Base-by-base conservation (phyloP, 2,888 invertebrate species). In the Brachypalpus laphriformis region DNA sequence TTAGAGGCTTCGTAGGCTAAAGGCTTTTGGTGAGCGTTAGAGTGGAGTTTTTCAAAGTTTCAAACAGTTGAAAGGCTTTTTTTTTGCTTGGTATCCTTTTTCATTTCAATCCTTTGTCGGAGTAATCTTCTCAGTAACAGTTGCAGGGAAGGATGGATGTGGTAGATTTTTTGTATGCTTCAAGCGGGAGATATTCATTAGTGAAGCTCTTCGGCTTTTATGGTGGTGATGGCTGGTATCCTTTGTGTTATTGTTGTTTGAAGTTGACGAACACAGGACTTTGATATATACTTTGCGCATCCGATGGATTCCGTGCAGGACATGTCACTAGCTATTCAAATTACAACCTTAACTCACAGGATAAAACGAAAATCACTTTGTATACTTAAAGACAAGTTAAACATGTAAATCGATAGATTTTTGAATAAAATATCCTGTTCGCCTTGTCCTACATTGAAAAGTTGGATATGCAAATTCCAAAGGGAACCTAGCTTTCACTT, bases 151-250 rank as follows among this genome's bases (percentile, higher is more conserved):
- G 56, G 28, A 45, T 47, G 59, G 57, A 61, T 20, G 45, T 11
- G 34, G 28, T 5, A 42, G 14, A 45, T 45, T 34, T 61, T 61
- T 42, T 25, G n/a, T 45, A 9, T 56, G 16, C 6, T 42, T 56
- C 22, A 37, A 54, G 34, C 20, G 37, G 66, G 25, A 37, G 74
- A 74, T 74, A 66, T 80, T 80, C 80, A 80, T 80, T 80, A 80
- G 74, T 63, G 56, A n/a, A n/a, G n/a, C n/a, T n/a, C 34, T 56
- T 45, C 57, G 65, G 4, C 16, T n/a, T 22, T 31, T 25, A 25
- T 25, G 25, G 2, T 25, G 25, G 3, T 25, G n/a, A n/a, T 20
- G 45, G 47, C 20, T 20, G 66, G 31, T 59, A 74, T 74, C 63
- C 57, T 72, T 72, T 78, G 63, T 72, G 31, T 68, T 42, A 6